phyloP scores from a whole-genome alignment of 2,113 vertebrate genomes.

The Cyanoramphus novaezelandiae region DNA sequence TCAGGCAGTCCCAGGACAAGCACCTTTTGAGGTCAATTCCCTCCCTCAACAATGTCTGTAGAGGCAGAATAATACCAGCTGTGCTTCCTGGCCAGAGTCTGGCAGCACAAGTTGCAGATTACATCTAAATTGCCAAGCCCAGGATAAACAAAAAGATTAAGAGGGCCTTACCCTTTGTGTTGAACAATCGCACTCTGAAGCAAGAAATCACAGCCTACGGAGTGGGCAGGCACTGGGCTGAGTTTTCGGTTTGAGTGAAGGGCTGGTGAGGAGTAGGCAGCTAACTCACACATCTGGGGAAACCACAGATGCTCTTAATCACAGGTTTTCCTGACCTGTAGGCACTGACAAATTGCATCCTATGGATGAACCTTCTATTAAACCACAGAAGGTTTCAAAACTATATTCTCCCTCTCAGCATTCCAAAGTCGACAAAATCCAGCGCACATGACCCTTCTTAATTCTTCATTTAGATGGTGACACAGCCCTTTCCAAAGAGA shows the following conservation, averaged over 20 bases:
- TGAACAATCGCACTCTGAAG: conserved; percentile 8
- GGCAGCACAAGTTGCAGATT: conserved; percentile 26
- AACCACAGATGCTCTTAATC: conserved; percentile 50
- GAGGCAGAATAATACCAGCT: conserved; percentile 25
- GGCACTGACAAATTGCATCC: conserved; percentile 60
- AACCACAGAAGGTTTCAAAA: conserved; percentile 41
- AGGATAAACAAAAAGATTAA: conserved; percentile 58
- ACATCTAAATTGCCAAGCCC: conserved; percentile 47
- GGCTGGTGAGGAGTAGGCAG: background rate
- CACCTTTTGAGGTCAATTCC: background rate
- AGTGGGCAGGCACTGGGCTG: conserved; percentile 8
- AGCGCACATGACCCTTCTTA: background rate
- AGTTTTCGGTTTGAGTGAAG: background rate
- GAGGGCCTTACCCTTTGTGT: conserved; percentile 49
- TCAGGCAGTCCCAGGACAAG: background rate
- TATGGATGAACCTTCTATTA: conserved; percentile 54
- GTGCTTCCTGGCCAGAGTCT: conserved; percentile 17
- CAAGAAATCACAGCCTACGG: background rate
- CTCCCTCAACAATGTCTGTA: background rate
- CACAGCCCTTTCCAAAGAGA: background rate
- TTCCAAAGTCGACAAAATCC: background rate
- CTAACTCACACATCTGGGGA: conserved; percentile 26
- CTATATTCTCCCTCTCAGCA: background rate
- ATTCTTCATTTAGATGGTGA: background rate
- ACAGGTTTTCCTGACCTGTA: conserved; percentile 54